These are phyloP conservation scores for Diglossa cyanea DNA, from an alignment of 2,797 vertebrate species.

Conservation along the genomic window DNA sequence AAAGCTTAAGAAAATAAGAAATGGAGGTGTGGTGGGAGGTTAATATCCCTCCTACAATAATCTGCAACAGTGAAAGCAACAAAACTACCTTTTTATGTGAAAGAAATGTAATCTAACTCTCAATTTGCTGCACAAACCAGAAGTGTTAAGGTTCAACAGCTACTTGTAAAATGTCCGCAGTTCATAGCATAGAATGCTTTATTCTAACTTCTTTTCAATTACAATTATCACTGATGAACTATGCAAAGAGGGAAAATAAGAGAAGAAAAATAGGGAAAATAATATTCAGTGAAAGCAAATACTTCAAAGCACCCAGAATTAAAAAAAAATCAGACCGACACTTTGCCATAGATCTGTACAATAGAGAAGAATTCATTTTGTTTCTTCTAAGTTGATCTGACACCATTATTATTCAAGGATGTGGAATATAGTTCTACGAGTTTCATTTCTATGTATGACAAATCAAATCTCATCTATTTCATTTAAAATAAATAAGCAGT, in stretches of 20 bases:
- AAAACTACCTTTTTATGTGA: background rate
- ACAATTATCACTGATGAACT: background rate
- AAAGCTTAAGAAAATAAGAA: constrained; percentile 34
- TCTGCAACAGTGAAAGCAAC: background rate
- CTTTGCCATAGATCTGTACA: background rate
- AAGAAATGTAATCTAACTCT: background rate
- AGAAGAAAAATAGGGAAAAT: background rate
- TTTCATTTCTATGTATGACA: background rate
- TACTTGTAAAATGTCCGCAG: background rate
- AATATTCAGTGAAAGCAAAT: background rate
- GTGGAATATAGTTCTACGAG: background rate
- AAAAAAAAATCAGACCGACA: background rate
- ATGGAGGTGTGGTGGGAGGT: constrained; percentile 25
- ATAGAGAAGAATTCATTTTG: background rate
- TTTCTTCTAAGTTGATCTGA: background rate
- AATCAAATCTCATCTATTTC: background rate
- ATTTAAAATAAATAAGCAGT: background rate
- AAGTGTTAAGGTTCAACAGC: background rate
- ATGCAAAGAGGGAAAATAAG: background rate
- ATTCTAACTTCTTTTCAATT: background rate
- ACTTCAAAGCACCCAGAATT: background rate
- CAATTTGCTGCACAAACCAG: background rate
- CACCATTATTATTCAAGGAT: background rate
- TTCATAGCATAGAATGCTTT: background rate
- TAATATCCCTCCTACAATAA: constrained; percentile 55